Conservation (phyloP, 2,888 invertebrate genomes). For the Erebia palarica region DNA sequence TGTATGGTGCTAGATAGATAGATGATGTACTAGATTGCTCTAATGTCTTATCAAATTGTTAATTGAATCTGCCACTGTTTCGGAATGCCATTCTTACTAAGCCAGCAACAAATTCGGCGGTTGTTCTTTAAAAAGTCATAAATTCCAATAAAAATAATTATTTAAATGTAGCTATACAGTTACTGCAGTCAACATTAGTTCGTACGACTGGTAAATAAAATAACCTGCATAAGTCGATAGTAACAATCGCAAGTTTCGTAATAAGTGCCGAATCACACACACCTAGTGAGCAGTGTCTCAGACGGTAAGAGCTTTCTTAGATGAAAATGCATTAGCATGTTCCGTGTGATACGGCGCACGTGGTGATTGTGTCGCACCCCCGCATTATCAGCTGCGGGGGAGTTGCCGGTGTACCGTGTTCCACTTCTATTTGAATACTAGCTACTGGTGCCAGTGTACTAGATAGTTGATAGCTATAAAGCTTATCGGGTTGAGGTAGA, state of each 20-base stretch:
- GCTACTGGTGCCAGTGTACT: background rate
- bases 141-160: too few species aligned
- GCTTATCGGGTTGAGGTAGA: conserved; percentile 19
- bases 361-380: conserved; percentile 69
- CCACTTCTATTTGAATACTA: conserved; percentile 27
- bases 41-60: too few species aligned
- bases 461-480: conserved; percentile 1
- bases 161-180: too few species aligned
- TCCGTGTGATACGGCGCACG: conserved; percentile 70
- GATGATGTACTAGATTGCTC: too few species aligned
- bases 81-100: too few species aligned
- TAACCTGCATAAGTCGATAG: too few species aligned
- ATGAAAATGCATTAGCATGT: conserved; percentile 80
- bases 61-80: too few species aligned
- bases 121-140: too few species aligned
- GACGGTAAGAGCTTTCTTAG: conserved; percentile 71
- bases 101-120: too few species aligned
- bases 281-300: conserved; percentile 24
- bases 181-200: too few species aligned
- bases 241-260: background rate
- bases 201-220: too few species aligned
- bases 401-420: conserved; percentile 18
- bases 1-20: too few species aligned
- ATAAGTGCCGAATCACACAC: background rate
- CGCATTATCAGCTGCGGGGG: conserved; percentile 40